Conservation (phyloP, 2,797 vertebrate species). For the Coendou prehensilis region DNA sequence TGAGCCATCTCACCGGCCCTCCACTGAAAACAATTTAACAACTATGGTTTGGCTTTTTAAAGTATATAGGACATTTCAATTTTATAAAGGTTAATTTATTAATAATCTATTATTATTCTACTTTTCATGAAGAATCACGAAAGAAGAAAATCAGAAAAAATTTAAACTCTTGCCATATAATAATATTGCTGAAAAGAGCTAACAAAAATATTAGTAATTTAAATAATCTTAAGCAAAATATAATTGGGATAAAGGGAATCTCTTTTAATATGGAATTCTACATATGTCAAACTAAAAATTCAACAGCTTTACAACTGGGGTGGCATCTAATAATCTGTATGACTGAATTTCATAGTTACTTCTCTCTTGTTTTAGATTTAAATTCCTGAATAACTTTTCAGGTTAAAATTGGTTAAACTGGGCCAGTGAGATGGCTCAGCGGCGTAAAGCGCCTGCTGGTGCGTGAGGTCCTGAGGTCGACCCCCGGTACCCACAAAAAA, state of each 20-base stretch:
- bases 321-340: constrained; percentile 29
- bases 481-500: too few species aligned
- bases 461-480: too few species aligned
- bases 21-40: constrained; percentile 39
- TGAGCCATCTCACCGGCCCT: too few species aligned
- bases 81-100: constrained; percentile 59
- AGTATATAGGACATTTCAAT: constrained; percentile 49
- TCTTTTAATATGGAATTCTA: constrained; percentile 53
- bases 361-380: constrained; percentile 57
- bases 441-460: too few species aligned
- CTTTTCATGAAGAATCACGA: constrained; percentile 61
- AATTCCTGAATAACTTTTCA: constrained; percentile 54
- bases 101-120: constrained; percentile 58
- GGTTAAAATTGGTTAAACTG: constrained; percentile 22
- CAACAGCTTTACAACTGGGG: constrained; percentile 45
- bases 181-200: constrained; percentile 55
- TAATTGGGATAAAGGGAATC: constrained; percentile 51
- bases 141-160: constrained; percentile 67
- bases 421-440: too few species aligned
- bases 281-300: constrained; percentile 50
- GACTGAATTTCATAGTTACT: constrained; percentile 56
- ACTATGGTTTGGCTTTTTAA: constrained; percentile 54
- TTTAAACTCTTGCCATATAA: constrained; percentile 23
- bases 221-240: constrained; percentile 49
- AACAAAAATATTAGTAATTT: constrained; percentile 67